Conservation (phyloP, 2,888 invertebrate genomes). For the Hirtodrosophila histrioides region DNA sequence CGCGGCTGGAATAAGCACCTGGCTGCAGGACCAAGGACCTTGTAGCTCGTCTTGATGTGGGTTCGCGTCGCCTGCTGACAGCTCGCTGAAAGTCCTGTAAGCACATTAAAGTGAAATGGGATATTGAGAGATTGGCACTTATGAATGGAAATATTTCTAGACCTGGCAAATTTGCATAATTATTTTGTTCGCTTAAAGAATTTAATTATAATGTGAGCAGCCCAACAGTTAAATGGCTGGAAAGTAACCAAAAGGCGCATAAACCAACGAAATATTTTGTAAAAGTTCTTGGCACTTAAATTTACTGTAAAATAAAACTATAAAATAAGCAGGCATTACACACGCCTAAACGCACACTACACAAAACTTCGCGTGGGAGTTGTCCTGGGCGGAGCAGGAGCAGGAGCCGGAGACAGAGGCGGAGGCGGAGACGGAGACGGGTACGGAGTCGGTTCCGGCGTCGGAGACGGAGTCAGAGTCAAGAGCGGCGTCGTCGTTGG, state of each 20-base stretch:
- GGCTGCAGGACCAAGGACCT: conserved; percentile 15
- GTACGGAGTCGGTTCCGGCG: conserved; percentile 13
- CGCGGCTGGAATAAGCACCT: conserved; percentile 54
- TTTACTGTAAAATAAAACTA: conserved; percentile 29
- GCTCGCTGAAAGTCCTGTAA: conserved; percentile 27
- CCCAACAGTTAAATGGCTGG: conserved; percentile 37
- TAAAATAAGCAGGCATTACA: conserved; percentile 26
- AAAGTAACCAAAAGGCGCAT: not conserved
- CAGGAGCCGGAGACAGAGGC: conserved; percentile 12
- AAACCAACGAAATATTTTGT: conserved; percentile 12
- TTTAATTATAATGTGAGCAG: conserved; percentile 56
- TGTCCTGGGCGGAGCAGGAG: conserved; percentile 16
- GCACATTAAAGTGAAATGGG: conserved; percentile 25
- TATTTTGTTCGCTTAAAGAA: conserved; percentile 51
- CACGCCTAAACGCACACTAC: conserved; percentile 50
- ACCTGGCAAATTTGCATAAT: conserved; percentile 69
- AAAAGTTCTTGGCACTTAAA: conserved; percentile 39
- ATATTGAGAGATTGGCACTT: conserved; percentile 45
- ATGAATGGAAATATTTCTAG: conserved; percentile 52
- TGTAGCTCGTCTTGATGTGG: conserved; percentile 38
- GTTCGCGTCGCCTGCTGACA: conserved; percentile 34
- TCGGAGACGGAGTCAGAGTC: conserved; percentile 30
- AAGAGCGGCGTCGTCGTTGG: conserved; percentile 40
- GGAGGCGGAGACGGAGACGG: conserved; percentile 12
- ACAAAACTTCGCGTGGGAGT: conserved; percentile 29